A percentile compares a stretch with the other conserved stretches of the same genome.
phyloP scores from a whole-genome alignment of 2,888 invertebrate genomes.

The Arrhopalites spinosus region DNA sequence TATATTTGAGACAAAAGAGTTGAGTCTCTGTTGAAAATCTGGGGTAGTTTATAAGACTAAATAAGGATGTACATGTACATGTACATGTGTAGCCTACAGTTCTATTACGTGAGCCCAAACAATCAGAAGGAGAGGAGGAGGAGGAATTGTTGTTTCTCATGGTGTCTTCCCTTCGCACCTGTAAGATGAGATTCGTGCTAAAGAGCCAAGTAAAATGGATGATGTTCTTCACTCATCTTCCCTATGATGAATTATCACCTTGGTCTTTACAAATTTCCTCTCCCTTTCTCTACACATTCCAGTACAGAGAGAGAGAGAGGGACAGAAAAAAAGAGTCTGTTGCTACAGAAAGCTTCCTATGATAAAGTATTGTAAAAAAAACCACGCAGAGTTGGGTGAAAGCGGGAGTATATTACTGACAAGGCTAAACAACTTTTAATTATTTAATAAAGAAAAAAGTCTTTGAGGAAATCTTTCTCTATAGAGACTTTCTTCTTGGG shows the following conservation, averaged over 20 bases:
- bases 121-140: not conserved
- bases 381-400: too few species aligned
- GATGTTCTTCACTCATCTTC: conserved; percentile 26
- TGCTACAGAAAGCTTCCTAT: too few species aligned
- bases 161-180: conserved; percentile 37
- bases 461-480: not conserved
- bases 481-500: not conserved
- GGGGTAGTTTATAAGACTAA: too few species aligned
- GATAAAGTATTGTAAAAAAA: too few species aligned
- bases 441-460: conserved; percentile 19
- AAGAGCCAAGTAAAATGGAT: conserved; percentile 39
- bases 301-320: not conserved
- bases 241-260: conserved; percentile 30
- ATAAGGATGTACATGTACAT: too few species aligned
- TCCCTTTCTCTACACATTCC: not conserved
- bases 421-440: conserved; percentile 24
- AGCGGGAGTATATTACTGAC: not conserved
- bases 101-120: too few species aligned
- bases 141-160: not conserved
- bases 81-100: too few species aligned
- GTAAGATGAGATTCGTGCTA: conserved; percentile 45
- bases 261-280: conserved; percentile 18
- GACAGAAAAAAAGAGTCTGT: not conserved
- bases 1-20: too few species aligned
- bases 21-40: too few species aligned